Conservation (phyloP, 1,140 invertebrate genomes). For the Pseudomyrmex pallidus region DNA sequence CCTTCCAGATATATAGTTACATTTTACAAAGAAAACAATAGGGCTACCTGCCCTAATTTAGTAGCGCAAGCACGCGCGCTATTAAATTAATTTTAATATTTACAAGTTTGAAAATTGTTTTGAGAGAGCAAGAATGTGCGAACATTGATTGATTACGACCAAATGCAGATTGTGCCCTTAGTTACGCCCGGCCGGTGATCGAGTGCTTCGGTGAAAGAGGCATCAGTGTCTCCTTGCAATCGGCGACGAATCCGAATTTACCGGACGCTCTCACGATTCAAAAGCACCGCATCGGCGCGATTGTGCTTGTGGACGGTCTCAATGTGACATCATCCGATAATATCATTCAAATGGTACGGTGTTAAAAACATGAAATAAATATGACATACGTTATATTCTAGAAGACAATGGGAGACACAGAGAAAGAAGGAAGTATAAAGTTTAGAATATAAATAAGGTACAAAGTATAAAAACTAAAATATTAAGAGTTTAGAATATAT, state of each 20-base stretch:
- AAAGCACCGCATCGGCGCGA: constrained; percentile 77
- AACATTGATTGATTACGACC: background rate
- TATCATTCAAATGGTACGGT: constrained; percentile 75
- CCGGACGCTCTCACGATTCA: constrained; percentile 73
- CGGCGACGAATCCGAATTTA: constrained; percentile 73
- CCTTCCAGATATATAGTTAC: background rate
- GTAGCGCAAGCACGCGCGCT: too few relatives aligned
- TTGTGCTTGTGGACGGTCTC: constrained; percentile 77
- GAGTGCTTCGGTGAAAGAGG: constrained; percentile 73
- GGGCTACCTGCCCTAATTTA: too few relatives aligned
- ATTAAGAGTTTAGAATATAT: too few relatives aligned
- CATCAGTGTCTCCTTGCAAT: constrained; percentile 75
- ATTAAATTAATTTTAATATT: too few relatives aligned
- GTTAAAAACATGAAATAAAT: background rate
- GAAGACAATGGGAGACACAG: too few relatives aligned
- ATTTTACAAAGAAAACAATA: background rate
- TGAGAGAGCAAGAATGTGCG: too few relatives aligned
- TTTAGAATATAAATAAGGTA: background rate
- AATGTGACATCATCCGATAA: constrained; percentile 78
- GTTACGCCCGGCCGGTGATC: constrained; percentile 74
- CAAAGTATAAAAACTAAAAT: too few relatives aligned
- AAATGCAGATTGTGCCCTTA: constrained; percentile 71
- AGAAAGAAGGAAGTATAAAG: background rate
- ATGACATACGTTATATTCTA: too few relatives aligned
- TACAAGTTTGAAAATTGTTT: too few relatives aligned